These are phyloP conservation scores for Macaca mulatta DNA, from an alignment of 2,113 vertebrate species.

Conservation along the genomic window DNA sequence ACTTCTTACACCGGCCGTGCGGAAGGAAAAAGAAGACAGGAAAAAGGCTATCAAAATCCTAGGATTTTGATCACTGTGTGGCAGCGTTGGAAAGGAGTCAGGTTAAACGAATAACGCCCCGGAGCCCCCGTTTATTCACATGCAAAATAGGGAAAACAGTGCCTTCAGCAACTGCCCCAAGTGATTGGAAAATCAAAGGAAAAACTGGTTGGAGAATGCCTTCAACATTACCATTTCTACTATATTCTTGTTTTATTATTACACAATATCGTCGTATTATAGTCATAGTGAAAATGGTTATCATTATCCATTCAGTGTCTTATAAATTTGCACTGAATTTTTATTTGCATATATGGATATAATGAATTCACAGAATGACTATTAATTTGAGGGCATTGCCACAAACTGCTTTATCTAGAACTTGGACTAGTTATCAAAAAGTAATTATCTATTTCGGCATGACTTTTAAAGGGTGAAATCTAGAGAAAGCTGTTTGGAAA, in stretches of 20 bases:
- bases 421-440: background rate
- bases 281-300: background rate
- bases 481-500: background rate
- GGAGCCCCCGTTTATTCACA: background rate
- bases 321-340: background rate
- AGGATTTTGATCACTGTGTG: background rate
- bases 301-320: background rate
- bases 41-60: background rate
- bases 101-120: background rate
- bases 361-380: background rate
- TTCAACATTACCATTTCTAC: background rate
- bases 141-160: background rate
- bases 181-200: background rate
- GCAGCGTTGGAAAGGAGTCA: background rate
- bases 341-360: background rate
- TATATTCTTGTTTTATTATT: too few species aligned
- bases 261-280: background rate
- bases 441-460: background rate
- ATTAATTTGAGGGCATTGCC: background rate
- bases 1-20: background rate
- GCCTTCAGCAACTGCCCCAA: background rate
- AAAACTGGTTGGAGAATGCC: background rate
- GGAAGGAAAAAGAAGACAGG: background rate
- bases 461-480: background rate
- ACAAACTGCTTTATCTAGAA: background rate